These are phyloP conservation scores for Muscina levida DNA, from an alignment of 2,888 invertebrate genomes.

Conservation along the genomic window DNA sequence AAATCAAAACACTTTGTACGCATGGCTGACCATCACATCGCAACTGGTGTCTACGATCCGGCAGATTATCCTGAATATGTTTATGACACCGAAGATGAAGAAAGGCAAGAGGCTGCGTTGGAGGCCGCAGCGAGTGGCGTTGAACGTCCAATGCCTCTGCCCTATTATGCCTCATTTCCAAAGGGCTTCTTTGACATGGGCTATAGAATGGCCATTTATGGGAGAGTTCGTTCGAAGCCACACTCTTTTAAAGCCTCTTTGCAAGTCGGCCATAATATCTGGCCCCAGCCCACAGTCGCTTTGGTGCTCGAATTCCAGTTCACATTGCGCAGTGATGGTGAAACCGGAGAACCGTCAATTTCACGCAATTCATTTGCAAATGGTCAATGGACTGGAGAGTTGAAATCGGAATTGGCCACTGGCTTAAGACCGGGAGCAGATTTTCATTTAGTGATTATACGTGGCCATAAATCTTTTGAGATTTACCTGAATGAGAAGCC, in stretches of 20 bases:
- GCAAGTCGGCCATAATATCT: conserved; percentile 83
- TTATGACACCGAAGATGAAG: not conserved
- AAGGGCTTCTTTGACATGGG: conserved; percentile 78
- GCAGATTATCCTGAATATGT: conserved; percentile 3
- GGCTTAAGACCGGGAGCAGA: conserved; percentile 73
- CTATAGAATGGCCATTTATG: conserved; percentile 81
- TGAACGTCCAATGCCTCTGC: conserved; percentile 71
- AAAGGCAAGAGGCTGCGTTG: not conserved
- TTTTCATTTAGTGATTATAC: conserved; percentile 72
- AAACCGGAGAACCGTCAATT: conserved; percentile 81
- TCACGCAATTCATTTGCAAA: conserved; percentile 84
- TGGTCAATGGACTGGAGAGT: conserved; percentile 77
- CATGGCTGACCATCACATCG: conserved; percentile 17
- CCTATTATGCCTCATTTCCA: conserved; percentile 74
- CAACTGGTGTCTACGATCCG: conserved; percentile 10
- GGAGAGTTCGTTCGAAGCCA: conserved; percentile 85
- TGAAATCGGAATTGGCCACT: conserved; percentile 69
- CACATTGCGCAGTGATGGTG: conserved; percentile 70
- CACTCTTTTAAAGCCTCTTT: conserved; percentile 87
- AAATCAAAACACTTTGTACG: conserved; percentile 31
- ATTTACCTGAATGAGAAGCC: conserved; percentile 81
- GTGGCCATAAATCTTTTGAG: conserved; percentile 70
- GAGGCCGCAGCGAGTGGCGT: not conserved
- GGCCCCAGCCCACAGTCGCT: conserved; percentile 86
- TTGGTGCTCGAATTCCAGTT: conserved; percentile 89